A percentile compares a stretch with the other conserved stretches of the same genome.
Evolutionary conservation across 2,888 invertebrate genomes (phyloP).

Genomic region (Papilio protenor): DNA sequence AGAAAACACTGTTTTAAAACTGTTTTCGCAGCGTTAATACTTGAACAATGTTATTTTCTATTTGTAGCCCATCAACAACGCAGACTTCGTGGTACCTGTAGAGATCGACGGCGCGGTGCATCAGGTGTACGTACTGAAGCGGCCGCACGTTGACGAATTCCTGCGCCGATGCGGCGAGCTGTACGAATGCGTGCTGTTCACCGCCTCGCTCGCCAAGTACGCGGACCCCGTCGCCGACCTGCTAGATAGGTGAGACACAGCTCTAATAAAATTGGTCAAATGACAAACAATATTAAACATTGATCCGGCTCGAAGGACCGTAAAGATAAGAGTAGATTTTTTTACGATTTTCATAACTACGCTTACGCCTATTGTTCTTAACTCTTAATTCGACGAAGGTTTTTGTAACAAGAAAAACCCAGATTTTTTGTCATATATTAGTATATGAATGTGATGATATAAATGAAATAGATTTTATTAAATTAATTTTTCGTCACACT

Average conservation of each 20-base stretch:
- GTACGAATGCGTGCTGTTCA: slow-evolving; percentile 99
- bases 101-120: slow-evolving; percentile 99
- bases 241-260: slow-evolving; percentile 88
- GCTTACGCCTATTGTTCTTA: too few relatives aligned
- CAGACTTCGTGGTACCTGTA: slow-evolving; percentile 99
- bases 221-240: slow-evolving; percentile 99
- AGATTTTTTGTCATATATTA: too few relatives aligned
- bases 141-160: slow-evolving; percentile 99
- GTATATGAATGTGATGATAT: too few relatives aligned
- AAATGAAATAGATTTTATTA: too few relatives aligned
- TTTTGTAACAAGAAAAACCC: too few relatives aligned
- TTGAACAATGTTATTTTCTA: background rate
- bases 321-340: background rate
- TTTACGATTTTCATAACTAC: background rate
- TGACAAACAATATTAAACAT: background rate
- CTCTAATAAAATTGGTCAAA: background rate
- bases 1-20: background rate
- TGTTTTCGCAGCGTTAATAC: background rate
- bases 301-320: background rate
- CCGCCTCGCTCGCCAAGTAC: slow-evolving; percentile 99
- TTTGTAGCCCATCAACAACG: slow-evolving; percentile 98
- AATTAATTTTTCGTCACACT: too few relatives aligned
- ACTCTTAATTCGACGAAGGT: too few relatives aligned
- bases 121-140: slow-evolving; percentile 99
- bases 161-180: slow-evolving; percentile 98